phyloP scores from a whole-genome alignment of 2,113 vertebrate genomes.

The Chloebia gouldiae region DNA sequence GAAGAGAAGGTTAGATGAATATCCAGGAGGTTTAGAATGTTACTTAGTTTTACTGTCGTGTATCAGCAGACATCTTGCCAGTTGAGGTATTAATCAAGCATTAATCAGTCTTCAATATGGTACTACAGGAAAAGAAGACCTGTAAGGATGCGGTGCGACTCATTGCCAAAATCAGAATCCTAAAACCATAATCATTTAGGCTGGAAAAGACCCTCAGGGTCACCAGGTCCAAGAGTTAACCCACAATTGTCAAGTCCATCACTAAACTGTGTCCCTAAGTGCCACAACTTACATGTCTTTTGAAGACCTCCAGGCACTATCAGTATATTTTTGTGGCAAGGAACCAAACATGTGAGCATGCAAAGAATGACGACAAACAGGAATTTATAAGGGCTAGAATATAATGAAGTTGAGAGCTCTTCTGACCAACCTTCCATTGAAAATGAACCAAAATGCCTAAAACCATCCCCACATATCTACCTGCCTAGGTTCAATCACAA shows the following conservation, averaged over 20 bases:
- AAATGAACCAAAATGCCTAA: background rate
- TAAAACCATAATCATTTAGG: background rate
- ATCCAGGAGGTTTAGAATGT: background rate
- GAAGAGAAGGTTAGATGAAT: background rate
- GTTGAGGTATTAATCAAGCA: background rate
- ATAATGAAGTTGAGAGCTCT: background rate
- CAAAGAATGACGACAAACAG: rapidly evolving
- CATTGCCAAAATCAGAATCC: background rate
- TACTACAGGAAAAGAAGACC: background rate
- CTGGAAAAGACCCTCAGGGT: background rate
- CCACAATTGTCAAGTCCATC: background rate
- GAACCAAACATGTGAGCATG: background rate
- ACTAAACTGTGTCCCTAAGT: background rate
- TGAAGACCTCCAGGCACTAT: background rate
- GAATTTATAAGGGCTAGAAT: background rate
- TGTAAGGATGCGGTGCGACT: rapidly evolving
- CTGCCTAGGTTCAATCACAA: background rate
- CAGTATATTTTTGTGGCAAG: background rate
- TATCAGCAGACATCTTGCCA: background rate
- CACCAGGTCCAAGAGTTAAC: background rate
- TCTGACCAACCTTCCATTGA: background rate
- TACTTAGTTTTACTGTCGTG: background rate
- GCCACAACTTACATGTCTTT: background rate
- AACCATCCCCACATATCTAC: background rate
- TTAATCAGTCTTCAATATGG: background rate